Conservation (phyloP, 2,888 invertebrate species). For the Synanthedon vespiformis region DNA sequence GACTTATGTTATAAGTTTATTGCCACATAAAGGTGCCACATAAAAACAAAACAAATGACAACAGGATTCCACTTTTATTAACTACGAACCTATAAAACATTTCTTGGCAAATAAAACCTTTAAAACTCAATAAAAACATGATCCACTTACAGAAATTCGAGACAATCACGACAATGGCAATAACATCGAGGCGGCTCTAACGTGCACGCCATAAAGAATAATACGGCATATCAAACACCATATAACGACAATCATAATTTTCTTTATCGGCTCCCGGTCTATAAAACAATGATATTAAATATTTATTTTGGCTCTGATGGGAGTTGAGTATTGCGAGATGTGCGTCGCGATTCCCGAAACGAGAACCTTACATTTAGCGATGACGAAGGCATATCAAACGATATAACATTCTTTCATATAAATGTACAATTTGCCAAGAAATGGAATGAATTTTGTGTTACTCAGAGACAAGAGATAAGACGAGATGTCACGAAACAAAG, state of each 20-base stretch:
- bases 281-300: constrained; percentile 34
- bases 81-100: background rate
- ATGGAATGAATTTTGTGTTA: no score
- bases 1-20: background rate
- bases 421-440: no score
- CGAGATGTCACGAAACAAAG: no score
- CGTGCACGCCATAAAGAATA: constrained; percentile 23
- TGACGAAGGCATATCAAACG: no score
- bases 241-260: constrained; percentile 43
- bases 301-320: constrained; percentile 24
- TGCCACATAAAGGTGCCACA: background rate
- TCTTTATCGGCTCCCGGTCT: constrained; percentile 33
- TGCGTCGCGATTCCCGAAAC: background rate
- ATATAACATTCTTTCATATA: no score
- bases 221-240: constrained; percentile 26
- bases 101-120: constrained; percentile 16
- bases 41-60: background rate
- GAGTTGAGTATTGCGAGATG: constrained; percentile 4
- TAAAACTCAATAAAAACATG: constrained; percentile 31
- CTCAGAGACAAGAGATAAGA: no score
- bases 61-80: background rate
- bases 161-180: constrained; percentile 20
- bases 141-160: constrained; percentile 21
- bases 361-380: no score
- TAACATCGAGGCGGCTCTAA: constrained; percentile 31